phyloP scores from a whole-genome alignment of 2,797 vertebrate genomes.

The Dromococcyx pavoninus region DNA sequence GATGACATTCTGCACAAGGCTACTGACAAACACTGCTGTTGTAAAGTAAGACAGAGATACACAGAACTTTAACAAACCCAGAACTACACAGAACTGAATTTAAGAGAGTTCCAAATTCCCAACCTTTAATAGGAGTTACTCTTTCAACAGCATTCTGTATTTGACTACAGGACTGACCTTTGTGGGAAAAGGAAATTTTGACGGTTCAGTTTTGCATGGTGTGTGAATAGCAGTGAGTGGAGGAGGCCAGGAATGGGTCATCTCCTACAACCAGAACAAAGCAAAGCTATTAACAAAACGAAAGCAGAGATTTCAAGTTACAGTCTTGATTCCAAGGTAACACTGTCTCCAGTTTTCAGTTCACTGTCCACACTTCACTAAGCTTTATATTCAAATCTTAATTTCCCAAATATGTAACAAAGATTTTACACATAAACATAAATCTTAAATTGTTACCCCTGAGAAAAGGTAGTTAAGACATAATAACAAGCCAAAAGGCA shows the following conservation, averaged over 20 bases:
- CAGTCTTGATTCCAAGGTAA: neutral
- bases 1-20: neutral
- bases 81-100: neutral
- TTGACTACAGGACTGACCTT: constrained; percentile 85
- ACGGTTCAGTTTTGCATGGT: constrained; percentile 98
- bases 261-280: constrained; percentile 83
- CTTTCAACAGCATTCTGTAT: neutral
- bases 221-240: constrained; percentile 98
- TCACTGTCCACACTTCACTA: neutral
- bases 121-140: neutral
- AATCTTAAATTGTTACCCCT: neutral
- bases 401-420: neutral
- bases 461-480: neutral
- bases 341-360: neutral
- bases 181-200: constrained; percentile 97
- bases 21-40: neutral
- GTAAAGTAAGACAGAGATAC: neutral
- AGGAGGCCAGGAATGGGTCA: constrained; percentile 99
- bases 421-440: neutral
- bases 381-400: neutral
- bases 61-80: neutral
- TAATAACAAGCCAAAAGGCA: neutral
- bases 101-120: neutral
- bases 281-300: neutral
- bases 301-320: neutral